Conservation (phyloP, 2,113 vertebrate genomes). For the Pelobates fuscus region DNA sequence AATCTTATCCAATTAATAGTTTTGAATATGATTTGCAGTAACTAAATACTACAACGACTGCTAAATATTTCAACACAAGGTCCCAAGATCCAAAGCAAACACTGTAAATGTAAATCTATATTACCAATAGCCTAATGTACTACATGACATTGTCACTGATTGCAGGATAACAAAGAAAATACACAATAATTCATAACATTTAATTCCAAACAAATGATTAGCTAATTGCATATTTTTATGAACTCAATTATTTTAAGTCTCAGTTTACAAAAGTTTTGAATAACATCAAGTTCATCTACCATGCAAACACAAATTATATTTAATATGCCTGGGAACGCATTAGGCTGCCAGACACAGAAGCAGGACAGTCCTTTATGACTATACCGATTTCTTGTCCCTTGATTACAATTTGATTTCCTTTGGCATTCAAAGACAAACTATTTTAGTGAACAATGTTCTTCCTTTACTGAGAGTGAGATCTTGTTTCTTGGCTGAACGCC, state of each 20-base stretch:
- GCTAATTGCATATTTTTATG: not conserved
- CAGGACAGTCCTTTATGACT: constrained; percentile 77
- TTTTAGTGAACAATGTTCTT: constrained; percentile 93
- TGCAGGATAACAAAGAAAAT: not conserved
- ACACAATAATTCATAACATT: not conserved
- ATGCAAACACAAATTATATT: constrained; percentile 71
- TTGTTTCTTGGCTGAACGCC: constrained; percentile 65
- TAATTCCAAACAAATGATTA: not conserved
- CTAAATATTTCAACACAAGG: too few relatives aligned
- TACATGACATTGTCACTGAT: too few relatives aligned
- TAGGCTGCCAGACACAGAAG: constrained; percentile 72
- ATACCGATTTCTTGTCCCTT: constrained; percentile 80
- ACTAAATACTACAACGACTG: too few relatives aligned
- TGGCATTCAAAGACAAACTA: constrained; percentile 83
- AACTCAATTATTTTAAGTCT: constrained; percentile 54
- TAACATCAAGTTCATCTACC: constrained; percentile 65
- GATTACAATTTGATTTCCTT: constrained; percentile 87
- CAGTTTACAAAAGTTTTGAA: constrained; percentile 71
- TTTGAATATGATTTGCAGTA: too few relatives aligned
- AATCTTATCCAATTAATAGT: too few relatives aligned
- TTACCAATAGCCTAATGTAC: too few relatives aligned
- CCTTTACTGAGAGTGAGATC: constrained; percentile 73
- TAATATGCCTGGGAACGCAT: constrained; percentile 76
- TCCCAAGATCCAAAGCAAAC: too few relatives aligned
- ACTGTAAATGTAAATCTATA: too few relatives aligned